Conservation (phyloP, 1,140 invertebrate species). For the Ditylenchus dipsaci region DNA sequence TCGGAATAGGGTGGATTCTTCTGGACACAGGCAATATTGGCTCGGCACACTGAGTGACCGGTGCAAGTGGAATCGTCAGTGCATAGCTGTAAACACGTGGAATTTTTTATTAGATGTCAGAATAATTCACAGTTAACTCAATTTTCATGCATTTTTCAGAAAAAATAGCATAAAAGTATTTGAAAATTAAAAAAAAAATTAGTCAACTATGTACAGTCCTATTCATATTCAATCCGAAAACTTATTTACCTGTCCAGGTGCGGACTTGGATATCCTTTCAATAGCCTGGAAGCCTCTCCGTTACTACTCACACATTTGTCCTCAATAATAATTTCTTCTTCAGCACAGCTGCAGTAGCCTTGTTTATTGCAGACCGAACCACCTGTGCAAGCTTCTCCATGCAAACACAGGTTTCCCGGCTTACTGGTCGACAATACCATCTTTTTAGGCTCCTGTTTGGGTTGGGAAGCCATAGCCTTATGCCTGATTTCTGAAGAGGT, state of each 20-base stretch:
- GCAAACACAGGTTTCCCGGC: not conserved
- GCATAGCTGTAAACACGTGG: not conserved
- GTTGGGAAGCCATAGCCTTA: too few relatives aligned
- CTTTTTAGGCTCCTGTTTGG: too few relatives aligned
- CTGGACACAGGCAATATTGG: conserved; percentile 18
- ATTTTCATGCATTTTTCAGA: too few relatives aligned
- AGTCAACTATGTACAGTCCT: too few relatives aligned
- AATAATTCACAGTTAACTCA: too few relatives aligned
- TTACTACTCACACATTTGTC: conserved; percentile 38
- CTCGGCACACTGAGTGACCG: conserved; percentile 1
- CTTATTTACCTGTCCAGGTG: conserved; percentile 23
- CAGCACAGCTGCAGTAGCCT: conserved; percentile 46
- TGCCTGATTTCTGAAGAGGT: too few relatives aligned
- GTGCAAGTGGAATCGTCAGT: not conserved
- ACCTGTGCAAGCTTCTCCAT: conserved; percentile 47
- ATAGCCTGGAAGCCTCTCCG: not conserved
- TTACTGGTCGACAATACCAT: not conserved
- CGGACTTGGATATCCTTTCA: conserved; percentile 24
- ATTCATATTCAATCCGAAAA: too few relatives aligned
- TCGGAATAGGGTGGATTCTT: conserved; percentile 30
- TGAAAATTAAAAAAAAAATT: too few relatives aligned
- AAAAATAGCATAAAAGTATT: too few relatives aligned
- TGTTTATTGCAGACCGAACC: conserved; percentile 48
- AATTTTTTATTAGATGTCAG: not conserved
- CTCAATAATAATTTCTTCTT: conserved; percentile 38